A percentile compares a stretch with the other conserved stretches of the same genome.
Evolutionary conservation across 2,113 vertebrate species (phyloP).

Genomic region (Zosterops japonicus): DNA sequence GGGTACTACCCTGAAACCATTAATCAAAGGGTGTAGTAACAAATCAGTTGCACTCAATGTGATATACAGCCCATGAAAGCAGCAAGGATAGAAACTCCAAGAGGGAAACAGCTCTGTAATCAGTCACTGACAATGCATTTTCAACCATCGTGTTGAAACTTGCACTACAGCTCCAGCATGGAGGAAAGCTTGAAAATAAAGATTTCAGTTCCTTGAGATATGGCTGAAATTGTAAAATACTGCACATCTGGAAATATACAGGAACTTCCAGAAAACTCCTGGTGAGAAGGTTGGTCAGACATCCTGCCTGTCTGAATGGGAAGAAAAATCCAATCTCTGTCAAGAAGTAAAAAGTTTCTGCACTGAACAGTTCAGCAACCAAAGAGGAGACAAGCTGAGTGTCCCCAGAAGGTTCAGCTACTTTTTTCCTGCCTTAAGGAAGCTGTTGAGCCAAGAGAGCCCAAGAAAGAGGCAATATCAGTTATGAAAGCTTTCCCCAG

Average conservation of each 20-base stretch:
- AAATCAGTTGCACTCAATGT: not conserved
- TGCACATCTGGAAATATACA: not conserved
- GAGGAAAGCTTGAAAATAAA: not conserved
- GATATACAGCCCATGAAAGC: not conserved
- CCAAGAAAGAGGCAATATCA: not conserved
- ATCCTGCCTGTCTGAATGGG: not conserved
- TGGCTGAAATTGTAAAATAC: not conserved
- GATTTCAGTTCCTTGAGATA: not conserved
- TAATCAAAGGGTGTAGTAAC: not conserved
- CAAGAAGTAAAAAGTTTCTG: not conserved
- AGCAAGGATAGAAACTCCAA: not conserved
- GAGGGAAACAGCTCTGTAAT: not conserved
- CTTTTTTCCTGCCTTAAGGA: not conserved
- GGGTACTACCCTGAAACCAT: not conserved
- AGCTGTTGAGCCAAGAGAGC: not conserved
- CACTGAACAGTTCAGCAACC: not conserved
- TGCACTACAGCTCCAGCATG: not conserved
- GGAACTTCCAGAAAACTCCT: not conserved
- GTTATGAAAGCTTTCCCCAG: not conserved
- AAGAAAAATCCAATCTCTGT: not conserved
- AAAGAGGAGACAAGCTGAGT: not conserved
- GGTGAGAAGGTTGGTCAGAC: not conserved
- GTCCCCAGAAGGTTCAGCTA: not conserved
- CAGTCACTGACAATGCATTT: not conserved
- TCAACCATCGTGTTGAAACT: not conserved